phyloP scores from a whole-genome alignment of 2,113 vertebrate species.

The Megalops atlanticus region DNA sequence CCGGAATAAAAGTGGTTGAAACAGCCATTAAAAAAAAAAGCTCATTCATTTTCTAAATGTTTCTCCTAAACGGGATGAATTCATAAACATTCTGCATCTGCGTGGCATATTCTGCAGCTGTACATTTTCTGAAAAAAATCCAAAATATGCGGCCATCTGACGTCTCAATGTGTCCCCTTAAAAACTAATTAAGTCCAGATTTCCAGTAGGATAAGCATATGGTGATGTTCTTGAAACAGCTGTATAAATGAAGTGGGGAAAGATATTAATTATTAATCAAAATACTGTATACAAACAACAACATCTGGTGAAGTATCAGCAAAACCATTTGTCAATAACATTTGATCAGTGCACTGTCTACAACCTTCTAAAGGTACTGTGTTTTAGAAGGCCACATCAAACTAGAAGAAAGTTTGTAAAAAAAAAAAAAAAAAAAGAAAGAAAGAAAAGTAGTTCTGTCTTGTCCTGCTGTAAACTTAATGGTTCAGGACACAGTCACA shows the following conservation, averaged over 20 bases:
- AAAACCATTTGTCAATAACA: conserved; percentile 40
- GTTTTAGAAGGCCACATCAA: too few relatives aligned
- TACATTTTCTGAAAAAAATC: conserved; percentile 13
- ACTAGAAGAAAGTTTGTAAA: too few relatives aligned
- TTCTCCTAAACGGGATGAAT: conserved; percentile 53
- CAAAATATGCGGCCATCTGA: conserved; percentile 16
- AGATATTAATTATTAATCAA: conserved; percentile 68
- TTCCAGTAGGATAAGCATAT: conserved; percentile 55
- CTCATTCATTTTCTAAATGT: conserved; percentile 33
- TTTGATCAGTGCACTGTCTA: conserved; percentile 32
- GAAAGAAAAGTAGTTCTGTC: too few relatives aligned
- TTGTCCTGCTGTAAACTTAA: too few relatives aligned
- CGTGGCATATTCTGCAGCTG: conserved; percentile 48
- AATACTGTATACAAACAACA: conserved; percentile 51
- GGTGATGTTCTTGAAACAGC: conserved; percentile 58
- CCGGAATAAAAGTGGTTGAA: too few relatives aligned
- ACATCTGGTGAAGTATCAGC: conserved; percentile 60
- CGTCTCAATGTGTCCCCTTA: conserved; percentile 39
- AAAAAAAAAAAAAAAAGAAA: too few relatives aligned
- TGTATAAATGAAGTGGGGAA: conserved; percentile 47
- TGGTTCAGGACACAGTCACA: too few relatives aligned
- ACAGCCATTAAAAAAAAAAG: too few relatives aligned
- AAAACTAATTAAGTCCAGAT: conserved; percentile 45
- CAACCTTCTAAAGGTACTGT: not conserved
- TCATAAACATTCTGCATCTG: conserved; percentile 48